Percentiles rank a stretch among this genome's conserved stretches.
Conservation (phyloP, 2,797 vertebrate species). For the Hirundo rustica region DNA sequence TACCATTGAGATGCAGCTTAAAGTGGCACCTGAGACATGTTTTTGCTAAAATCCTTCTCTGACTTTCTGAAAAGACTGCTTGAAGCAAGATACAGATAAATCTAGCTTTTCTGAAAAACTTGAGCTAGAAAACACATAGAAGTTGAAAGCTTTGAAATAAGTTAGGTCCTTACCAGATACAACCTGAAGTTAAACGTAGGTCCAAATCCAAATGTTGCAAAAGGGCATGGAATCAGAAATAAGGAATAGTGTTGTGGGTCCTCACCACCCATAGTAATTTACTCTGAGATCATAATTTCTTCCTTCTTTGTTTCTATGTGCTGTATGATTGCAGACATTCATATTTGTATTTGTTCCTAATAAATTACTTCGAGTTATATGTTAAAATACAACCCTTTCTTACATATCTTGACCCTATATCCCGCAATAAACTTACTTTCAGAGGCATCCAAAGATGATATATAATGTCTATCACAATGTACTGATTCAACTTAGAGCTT, state of each 20-base stretch:
- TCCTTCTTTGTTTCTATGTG: rapidly evolving
- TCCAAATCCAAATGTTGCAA: neutral
- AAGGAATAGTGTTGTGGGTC: neutral
- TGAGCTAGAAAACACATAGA: neutral
- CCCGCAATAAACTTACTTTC: neutral
- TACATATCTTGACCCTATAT: neutral
- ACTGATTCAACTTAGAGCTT: constrained; percentile 29
- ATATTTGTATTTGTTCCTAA: neutral
- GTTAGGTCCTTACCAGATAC: neutral
- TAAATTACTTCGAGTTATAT: neutral
- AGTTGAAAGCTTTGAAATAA: neutral
- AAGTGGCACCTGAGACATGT: neutral
- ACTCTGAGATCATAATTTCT: neutral
- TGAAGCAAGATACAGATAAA: neutral
- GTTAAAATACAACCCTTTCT: neutral
- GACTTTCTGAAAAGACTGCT: neutral
- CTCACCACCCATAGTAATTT: neutral
- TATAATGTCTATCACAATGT: neutral
- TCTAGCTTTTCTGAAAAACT: neutral
- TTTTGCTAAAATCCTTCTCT: neutral
- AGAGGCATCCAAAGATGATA: neutral
- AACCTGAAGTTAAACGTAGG: neutral
- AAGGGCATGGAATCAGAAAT: neutral
- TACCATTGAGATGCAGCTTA: neutral
- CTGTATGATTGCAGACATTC: neutral